phyloP scores from a whole-genome alignment of 2,113 vertebrate genomes.

The Mustela nigripes region DNA sequence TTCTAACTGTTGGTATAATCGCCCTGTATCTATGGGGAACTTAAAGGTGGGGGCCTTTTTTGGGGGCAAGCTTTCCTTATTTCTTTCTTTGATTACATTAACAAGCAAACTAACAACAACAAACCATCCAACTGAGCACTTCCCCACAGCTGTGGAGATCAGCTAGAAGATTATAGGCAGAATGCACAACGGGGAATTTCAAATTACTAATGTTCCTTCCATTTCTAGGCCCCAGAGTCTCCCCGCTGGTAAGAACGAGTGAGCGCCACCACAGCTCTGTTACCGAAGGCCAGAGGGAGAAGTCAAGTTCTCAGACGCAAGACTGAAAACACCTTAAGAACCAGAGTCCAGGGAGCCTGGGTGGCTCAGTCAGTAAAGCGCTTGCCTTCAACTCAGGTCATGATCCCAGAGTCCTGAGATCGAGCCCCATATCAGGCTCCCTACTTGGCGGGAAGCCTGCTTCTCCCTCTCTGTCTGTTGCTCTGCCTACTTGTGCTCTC shows the following conservation, averaged over 20 bases:
- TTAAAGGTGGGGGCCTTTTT: neutral
- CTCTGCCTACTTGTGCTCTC: neutral
- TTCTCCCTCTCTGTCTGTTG: too few relatives aligned
- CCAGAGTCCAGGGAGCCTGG: neutral
- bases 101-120: constrained; percentile 25
- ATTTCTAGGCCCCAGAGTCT: neutral
- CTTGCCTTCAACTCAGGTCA: too few relatives aligned
- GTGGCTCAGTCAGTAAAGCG: too few relatives aligned
- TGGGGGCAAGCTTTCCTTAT: neutral
- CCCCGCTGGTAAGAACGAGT: neutral
- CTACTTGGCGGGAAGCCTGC: too few relatives aligned
- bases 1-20: neutral
- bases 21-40: neutral
- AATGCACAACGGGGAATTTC: neutral
- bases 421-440: too few relatives aligned
- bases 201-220: neutral
- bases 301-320: neutral
- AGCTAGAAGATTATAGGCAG: neutral
- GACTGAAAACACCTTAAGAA: neutral
- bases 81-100: constrained; percentile 26
- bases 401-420: too few relatives aligned
- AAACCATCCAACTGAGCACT: neutral
- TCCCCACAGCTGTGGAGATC: constrained; percentile 18
- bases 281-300: neutral
- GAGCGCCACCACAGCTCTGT: neutral